Base-by-base conservation (phyloP, 2,888 invertebrate species). In the Cactoblastis cactorum region DNA sequence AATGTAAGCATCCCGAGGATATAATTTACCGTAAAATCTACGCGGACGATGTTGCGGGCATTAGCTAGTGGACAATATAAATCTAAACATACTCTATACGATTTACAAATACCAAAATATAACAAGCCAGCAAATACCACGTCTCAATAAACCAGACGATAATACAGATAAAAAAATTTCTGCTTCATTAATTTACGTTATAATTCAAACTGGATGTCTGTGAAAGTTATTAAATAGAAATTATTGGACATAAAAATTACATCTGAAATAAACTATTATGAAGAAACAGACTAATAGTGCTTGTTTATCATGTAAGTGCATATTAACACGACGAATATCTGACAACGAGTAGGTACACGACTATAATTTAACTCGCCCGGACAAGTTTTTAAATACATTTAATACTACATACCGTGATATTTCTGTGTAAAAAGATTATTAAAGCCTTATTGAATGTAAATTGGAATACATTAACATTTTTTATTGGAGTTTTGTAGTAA, bases 401-500 rank as follows among this genome's bases (percentile, higher is more conserved):
- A 47, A 37, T 47, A 24, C 37, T 28, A 37, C 35, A 24, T 34
- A 12, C 11, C 33, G 19, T 46, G 46, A 46, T 48, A 22, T 37
- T 37, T 24, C 24, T 37, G 37, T n/a, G 15, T 48, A 37, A 48
- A 48, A 48, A 24, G 37, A 37, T 12, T 24, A 48, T 38, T 48
- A 48, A 48, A 22, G 15, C 37, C 28, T 38, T 46, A 46, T 48
- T 38, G 37, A 24, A 17, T 48, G 34, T 22, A 48, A 37, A 48
- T 37, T 48, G 22, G 37, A 22, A 48, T 37, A 22, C 35, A 48
- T 48, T 46, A 22, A 34, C 18, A 35, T 46, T 19, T 46, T 45
- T 34, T 46, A 34, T 19, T 33, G 3, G 12, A 57, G 51, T 47
- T 41, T 38, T 46, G 39, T 45, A 39, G 43, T 41, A 18, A 56